Evolutionary conservation across 2,797 vertebrate genomes (phyloP).

Genomic region (Remorina albescens): DNA sequence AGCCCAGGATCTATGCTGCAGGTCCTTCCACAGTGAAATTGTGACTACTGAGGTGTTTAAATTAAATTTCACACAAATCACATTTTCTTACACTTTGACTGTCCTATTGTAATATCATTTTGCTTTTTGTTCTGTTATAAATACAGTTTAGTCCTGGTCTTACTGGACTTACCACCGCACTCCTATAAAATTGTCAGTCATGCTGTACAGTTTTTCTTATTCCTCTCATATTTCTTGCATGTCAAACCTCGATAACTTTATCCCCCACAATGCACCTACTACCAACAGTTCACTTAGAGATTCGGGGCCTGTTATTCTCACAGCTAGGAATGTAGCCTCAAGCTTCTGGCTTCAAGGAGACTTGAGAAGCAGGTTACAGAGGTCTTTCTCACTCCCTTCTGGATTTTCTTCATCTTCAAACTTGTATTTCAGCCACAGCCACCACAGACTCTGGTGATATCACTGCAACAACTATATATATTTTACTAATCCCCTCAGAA

Average conservation of each 20-base stretch:
- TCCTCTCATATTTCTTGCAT: no score
- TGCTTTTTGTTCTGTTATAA: not conserved
- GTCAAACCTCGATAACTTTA: no score
- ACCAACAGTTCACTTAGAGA: not conserved
- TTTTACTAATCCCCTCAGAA: no score
- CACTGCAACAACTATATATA: no score
- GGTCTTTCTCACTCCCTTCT: constrained; percentile 2
- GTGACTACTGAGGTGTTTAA: no score
- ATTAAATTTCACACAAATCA: no score
- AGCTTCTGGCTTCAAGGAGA: constrained; percentile 5
- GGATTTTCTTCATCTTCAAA: not conserved
- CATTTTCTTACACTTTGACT: not conserved
- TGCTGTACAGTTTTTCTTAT: no score
- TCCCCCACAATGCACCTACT: not conserved
- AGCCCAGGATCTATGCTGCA: no score
- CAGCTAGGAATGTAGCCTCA: not conserved
- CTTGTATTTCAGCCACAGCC: not conserved
- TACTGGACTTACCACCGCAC: no score
- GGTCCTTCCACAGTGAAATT: no score
- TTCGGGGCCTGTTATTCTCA: not conserved
- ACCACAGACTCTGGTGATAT: not conserved
- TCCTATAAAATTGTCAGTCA: no score
- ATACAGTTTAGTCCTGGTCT: not conserved
- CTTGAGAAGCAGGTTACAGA: not conserved
- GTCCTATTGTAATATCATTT: not conserved